Conservation (phyloP, 1,140 invertebrate species). For the Camponotus floridanus region DNA sequence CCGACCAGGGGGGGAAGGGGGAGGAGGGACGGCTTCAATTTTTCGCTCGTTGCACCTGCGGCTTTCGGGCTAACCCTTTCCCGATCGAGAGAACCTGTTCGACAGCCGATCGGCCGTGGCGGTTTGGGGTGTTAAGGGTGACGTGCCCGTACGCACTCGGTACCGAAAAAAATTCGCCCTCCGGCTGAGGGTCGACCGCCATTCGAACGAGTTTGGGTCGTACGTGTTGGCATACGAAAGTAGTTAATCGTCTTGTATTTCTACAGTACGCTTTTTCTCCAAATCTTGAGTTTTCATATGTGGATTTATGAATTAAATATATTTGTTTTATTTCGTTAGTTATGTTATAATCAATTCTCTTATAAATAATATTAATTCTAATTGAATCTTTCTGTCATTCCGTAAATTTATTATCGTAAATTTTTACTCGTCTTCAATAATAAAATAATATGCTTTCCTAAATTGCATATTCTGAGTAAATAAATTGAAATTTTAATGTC, state of each 20-base stretch:
- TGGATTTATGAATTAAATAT: slow-evolving; percentile 22
- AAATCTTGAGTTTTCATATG: background rate
- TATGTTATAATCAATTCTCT: background rate
- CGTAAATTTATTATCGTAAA: background rate
- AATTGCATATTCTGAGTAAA: background rate
- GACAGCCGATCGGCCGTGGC: slow-evolving; percentile 59
- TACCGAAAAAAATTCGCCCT: slow-evolving; percentile 52
- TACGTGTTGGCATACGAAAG: slow-evolving; percentile 36
- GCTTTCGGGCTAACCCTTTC: slow-evolving; percentile 61
- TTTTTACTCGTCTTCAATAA: slow-evolving; percentile 9
- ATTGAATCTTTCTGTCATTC: background rate
- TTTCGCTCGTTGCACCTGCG: slow-evolving; percentile 81
- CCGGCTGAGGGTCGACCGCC: slow-evolving; percentile 33
- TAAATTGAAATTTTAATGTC: background rate
- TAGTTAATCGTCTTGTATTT: slow-evolving; percentile 42
- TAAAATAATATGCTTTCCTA: background rate
- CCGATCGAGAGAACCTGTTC: slow-evolving; percentile 67
- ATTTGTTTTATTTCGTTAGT: background rate
- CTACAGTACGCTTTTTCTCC: slow-evolving; percentile 21
- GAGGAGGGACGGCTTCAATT: slow-evolving; percentile 74
- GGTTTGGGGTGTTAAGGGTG: slow-evolving; percentile 69
- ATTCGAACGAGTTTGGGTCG: slow-evolving; percentile 19
- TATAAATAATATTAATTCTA: background rate
- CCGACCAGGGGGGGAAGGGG: background rate
- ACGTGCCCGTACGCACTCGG: slow-evolving; percentile 46